Evolutionary conservation across 2,888 invertebrate genomes (phyloP), one percentile per base, ranked within the genome.

Genomic region (Macaria notata): DNA sequence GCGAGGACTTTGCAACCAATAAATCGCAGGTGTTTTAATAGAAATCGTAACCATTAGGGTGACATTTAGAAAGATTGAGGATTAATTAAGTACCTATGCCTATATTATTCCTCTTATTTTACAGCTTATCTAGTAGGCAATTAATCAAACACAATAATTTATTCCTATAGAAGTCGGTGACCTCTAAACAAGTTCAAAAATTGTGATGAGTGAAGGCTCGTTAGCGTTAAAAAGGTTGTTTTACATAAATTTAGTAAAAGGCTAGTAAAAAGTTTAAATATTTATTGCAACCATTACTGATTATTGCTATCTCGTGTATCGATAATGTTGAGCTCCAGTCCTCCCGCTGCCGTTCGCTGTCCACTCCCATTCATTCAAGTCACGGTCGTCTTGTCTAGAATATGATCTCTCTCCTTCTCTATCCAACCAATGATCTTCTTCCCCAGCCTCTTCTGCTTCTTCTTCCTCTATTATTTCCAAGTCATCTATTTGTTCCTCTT

Each of bases 301-400:
- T 71, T 64, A 73, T 67, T 65, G 73, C 74, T 88, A 87, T 81
- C 88, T 86, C 68, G 78, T 73, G 68, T 86, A 86, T 64, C 85
- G 83, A 71, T 79, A 84, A 70, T 81, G 73, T 81, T 88, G 88
- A 84, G 85, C 83, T 64, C 87, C 89, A 57, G 72, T 78, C 56
- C 75, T 74, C 58, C 73, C 73, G 53, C 75, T 74, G 61, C 73
- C 75, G 49, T 72, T 79, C 41, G 74, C 67, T 3, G 81, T 90
- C 84, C 84, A 86, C 63, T 92, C 90, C 93, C 93, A 93, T 68
- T 92, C 90, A 39, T 92, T 89, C 7, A 88, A 72, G 53, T 89
- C 86, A 9, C 76, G 79, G 38, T 91, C 86, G 41, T 81, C 79
- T 33, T 81, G 79, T 50, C 80, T 74, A 3, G 79, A 74, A 48